phyloP scores from a whole-genome alignment of 2,113 vertebrate species.

The Apistogramma diplotaenia region DNA sequence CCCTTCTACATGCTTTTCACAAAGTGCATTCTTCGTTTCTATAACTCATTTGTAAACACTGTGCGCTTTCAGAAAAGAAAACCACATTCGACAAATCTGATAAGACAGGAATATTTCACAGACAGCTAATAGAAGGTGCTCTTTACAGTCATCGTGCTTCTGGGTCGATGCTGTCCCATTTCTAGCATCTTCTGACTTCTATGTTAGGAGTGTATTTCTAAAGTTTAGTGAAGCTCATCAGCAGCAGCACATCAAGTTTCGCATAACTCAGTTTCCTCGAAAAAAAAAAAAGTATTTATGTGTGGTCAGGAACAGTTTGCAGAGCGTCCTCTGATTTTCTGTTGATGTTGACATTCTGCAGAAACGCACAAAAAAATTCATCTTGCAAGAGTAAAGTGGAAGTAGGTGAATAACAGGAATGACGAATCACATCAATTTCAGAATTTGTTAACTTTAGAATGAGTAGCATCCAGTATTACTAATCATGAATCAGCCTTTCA shows the following conservation, averaged over 20 bases:
- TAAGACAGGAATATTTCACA: slow-evolving; percentile 11
- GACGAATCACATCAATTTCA: neutral
- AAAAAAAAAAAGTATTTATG: slow-evolving; percentile 23
- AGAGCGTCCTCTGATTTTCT: slow-evolving; percentile 81
- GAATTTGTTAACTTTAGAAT: neutral
- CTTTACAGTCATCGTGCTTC: neutral
- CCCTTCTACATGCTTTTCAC: neutral
- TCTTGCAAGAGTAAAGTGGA: neutral
- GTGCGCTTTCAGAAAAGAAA: neutral
- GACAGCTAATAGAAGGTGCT: neutral
- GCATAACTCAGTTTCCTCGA: neutral
- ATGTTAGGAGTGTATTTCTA: neutral
- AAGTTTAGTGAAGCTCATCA: neutral
- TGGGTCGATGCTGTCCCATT: fast-evolving
- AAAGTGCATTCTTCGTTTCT: neutral
- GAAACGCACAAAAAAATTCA: neutral
- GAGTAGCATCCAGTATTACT: neutral
- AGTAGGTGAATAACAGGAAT: neutral
- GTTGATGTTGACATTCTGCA: slow-evolving; percentile 79
- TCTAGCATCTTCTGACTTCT: neutral
- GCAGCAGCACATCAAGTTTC: neutral
- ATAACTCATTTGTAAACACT: slow-evolving; percentile 30
- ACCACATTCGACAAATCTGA: neutral
- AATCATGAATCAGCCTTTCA: neutral
- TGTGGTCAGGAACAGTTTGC: slow-evolving; percentile 74